Evolutionary conservation across 1,140 invertebrate species (phyloP).

Genomic region (Pachyrhynchus sulphureomaculatus): DNA sequence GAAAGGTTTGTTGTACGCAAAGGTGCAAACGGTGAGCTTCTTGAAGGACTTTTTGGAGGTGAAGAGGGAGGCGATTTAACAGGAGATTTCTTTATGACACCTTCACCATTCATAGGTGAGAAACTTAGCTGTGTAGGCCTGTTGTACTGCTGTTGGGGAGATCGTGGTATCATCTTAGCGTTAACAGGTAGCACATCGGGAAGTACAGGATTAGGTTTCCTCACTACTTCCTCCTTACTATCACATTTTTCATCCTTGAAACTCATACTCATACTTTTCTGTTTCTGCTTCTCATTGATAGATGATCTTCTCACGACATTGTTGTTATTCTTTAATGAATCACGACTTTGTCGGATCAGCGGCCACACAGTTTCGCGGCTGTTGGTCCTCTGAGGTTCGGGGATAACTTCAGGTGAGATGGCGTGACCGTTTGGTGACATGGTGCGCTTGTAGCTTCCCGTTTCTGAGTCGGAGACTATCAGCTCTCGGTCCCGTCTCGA

Average conservation of each 20-base stretch:
- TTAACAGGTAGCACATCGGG: conserved; percentile 57
- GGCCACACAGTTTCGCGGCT: conserved; percentile 53
- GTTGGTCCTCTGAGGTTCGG: conserved; percentile 39
- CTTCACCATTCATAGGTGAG: conserved; percentile 19
- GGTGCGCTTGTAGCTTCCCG: conserved; percentile 75
- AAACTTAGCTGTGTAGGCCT: conserved; percentile 41
- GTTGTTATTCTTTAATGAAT: conserved; percentile 42
- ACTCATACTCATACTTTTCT: conserved; percentile 23
- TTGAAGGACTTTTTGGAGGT: conserved; percentile 41
- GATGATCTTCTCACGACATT: conserved; percentile 48
- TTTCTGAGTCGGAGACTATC: conserved; percentile 62
- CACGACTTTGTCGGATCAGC: conserved; percentile 38
- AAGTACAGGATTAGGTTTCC: conserved; percentile 40
- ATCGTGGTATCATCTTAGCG: conserved; percentile 51
- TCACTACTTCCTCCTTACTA: conserved; percentile 41
- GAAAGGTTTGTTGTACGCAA: conserved; percentile 42
- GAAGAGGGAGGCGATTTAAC: conserved; percentile 39
- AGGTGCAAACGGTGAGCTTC: conserved; percentile 42
- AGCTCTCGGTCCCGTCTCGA: conserved; percentile 66
- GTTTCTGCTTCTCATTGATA: conserved; percentile 39
- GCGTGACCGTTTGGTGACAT: conserved; percentile 67
- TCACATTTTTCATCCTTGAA: conserved; percentile 44
- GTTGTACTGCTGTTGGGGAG: conserved; percentile 40
- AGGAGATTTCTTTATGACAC: conserved; percentile 20
- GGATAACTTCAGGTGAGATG: conserved; percentile 36